Base-by-base conservation (phyloP, 2,888 invertebrate genomes). In the Eustalomyia histrio region DNA sequence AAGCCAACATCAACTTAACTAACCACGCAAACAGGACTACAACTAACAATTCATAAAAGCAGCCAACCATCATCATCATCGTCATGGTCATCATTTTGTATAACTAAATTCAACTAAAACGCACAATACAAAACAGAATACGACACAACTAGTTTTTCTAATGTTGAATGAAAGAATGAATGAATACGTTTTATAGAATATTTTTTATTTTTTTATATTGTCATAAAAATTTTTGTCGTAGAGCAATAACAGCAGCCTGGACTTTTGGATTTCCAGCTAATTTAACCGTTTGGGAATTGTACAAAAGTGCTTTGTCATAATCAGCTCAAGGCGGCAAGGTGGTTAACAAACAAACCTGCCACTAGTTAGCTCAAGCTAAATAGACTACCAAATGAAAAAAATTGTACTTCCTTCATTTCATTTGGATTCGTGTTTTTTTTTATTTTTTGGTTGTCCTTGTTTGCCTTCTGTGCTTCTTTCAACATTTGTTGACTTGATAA, bases 401-500 rank as follows among this genome's bases (percentile, higher is more conserved):
- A 84, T 86, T 87, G 85, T 84, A 60, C 83, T 78, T 79, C 72
- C 67, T 79, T 18, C 18, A 57, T 17, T 73, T 55, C 4, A n/a
- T n/a, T 50, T 29, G 1, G 29, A n/a, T 29, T 6, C 21, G 21
- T 21, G 29, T 35, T 24, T 57, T 29, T 29, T n/a, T n/a, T n/a
- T n/a, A n/a, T n/a, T n/a, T n/a, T n/a, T n/a, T n/a, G n/a, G n/a
- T n/a, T 29, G 29, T 29, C 29, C 29, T 29, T 29, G 29, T 29
- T 29, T 29, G 6, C 29, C 29, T 29, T 57, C n/a, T 61, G n/a
- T n/a, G 16, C 16, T 68, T 14, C n/a, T 82, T 80, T 78, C 73
- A 65, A 61, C 63, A 88, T 87, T 88, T 87, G 87, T 85, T 87
- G 88, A 88, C 85, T 88, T 88, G 88, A 87, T 88, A 88, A 88